Conservation (phyloP, 37 sponge, comb jelly and placozoan species). For the Tethya wilhelma region DNA sequence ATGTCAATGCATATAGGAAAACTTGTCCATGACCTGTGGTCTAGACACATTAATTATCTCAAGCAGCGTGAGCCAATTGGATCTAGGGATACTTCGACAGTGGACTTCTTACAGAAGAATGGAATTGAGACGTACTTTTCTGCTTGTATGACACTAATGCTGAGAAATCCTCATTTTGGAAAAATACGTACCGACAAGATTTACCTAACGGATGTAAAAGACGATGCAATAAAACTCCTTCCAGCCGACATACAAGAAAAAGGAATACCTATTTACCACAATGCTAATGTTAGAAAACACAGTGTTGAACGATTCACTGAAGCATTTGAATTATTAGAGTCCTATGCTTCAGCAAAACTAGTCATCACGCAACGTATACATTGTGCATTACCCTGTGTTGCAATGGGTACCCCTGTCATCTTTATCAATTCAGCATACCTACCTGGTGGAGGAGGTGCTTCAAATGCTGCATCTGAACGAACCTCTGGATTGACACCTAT, state of each 20-base stretch:
- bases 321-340: background rate
- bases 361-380: slow-evolving; percentile 33
- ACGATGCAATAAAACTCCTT: background rate
- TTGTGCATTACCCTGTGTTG: slow-evolving; percentile 19
- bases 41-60: background rate
- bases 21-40: background rate
- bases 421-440: slow-evolving; percentile 10
- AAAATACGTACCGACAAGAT: background rate
- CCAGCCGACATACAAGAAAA: background rate
- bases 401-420: slow-evolving; percentile 28
- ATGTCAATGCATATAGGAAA: background rate
- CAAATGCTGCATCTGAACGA: background rate
- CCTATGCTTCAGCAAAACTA: slow-evolving; percentile 4
- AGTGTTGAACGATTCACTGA: background rate
- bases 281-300: background rate
- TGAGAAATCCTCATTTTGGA: background rate
- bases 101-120: background rate
- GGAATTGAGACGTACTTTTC: background rate
- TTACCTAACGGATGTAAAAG: background rate
- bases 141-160: background rate
- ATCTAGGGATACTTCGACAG: background rate
- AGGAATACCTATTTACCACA: background rate
- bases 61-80: background rate
- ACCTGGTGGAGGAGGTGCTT: slow-evolving; percentile 30
- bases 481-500: background rate